phyloP scores from a whole-genome alignment of 2,113 vertebrate species.

The Notarius lentiginosus region DNA sequence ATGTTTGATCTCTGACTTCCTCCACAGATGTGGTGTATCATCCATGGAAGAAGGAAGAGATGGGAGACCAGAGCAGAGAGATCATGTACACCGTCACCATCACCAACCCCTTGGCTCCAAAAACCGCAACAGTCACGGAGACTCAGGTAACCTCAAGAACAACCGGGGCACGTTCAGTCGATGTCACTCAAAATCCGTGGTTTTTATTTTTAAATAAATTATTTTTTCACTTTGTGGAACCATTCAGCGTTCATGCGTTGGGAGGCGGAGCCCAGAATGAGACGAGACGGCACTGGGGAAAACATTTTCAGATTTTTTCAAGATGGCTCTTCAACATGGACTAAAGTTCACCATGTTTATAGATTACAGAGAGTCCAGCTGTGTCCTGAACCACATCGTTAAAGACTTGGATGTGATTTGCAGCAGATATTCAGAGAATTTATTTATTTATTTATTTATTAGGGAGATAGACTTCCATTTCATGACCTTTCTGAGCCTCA shows the following conservation, averaged over 20 bases:
- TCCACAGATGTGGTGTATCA: constrained; percentile 87
- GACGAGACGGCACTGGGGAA: background rate
- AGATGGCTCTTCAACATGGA: background rate
- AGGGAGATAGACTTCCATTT: too few species aligned
- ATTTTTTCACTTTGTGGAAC: background rate
- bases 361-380: background rate
- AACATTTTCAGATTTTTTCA: background rate
- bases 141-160: constrained; percentile 79
- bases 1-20: background rate
- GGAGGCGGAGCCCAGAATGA: background rate
- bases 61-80: constrained; percentile 90
- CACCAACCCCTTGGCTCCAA: constrained; percentile 93
- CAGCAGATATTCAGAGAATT: background rate
- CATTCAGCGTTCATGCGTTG: background rate
- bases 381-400: background rate
- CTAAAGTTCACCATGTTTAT: background rate
- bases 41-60: constrained; percentile 94
- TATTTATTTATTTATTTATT: too few species aligned
- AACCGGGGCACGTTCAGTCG: background rate
- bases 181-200: background rate
- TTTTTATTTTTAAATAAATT: background rate
- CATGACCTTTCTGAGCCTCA: too few species aligned
- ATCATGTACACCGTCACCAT: constrained; percentile 95
- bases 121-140: constrained; percentile 94
- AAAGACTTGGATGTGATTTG: background rate